Base-by-base conservation (phyloP, 1,140 invertebrate genomes). In the Scaptomyza hsui region DNA sequence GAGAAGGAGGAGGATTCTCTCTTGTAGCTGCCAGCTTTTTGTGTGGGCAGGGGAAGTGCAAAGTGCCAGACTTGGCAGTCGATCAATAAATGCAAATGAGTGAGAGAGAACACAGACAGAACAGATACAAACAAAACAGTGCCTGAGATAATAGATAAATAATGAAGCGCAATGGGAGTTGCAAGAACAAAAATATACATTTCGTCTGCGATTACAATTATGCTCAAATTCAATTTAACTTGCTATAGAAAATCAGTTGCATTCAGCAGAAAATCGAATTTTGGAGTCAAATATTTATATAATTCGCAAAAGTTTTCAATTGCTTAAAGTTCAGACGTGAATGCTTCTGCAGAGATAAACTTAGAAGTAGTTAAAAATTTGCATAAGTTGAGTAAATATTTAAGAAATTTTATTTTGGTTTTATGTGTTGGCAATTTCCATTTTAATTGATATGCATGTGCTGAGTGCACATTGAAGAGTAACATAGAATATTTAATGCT, bases 81-180 rank as follows among this genome's bases (percentile, higher is more conserved):
- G 57, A 85, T 85, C 80, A 80, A 85, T 85, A 85, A 70, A 86
- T 86, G 81, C 80, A 63, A 85, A 85, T 83, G 60, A 45, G 18
- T 12, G 7, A 24, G 39, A 37, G 12, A n/a, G 3, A 10, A 10
- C 12, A 24, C 16, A 41, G 37, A 53, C 2, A 39, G 7, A 6
- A 44, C 9, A 24, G 19, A 41, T 6, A 16, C 19, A 37, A 32
- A 12, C 7, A n/a, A n/a, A n/a, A 15, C 48, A 55, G 29, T 6
- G 10, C 9, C 15, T 55, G 13, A 47, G 51, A 65, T 19, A 52
- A 62, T 45, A 47, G n/a, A 26, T 68, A 61, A 60, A 59, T 59
- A 68, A 61, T 68, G 37, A 60, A 61, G 19, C 35, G 56, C 10
- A 18, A 45, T 37, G 47, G 49, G 49, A 48, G 19, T 37, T 48